These are phyloP conservation scores for Mesochorus sp. DNA, from an alignment of 2,888 invertebrate genomes.

Conservation along the genomic window DNA sequence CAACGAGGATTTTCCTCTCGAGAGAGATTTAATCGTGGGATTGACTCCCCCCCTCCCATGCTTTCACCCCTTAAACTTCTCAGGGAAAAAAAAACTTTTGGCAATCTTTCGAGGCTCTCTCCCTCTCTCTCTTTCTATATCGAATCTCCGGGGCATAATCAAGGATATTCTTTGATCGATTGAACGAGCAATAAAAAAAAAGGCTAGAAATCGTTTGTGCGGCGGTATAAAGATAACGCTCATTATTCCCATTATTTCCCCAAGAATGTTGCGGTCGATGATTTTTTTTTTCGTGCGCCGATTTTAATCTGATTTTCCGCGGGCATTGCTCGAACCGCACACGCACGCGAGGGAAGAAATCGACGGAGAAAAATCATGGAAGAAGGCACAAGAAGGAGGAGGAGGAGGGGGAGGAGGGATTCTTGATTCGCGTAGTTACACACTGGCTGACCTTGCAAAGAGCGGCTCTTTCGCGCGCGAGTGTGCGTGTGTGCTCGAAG, in stretches of 20 bases:
- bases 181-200: neutral
- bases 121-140: constrained; percentile 2
- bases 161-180: too few relatives aligned
- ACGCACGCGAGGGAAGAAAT: neutral
- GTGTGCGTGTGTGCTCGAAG: constrained; percentile 5
- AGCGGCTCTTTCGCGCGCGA: neutral
- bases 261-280: too few relatives aligned
- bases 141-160: too few relatives aligned
- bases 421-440: constrained; percentile 39
- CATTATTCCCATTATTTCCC: too few relatives aligned
- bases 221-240: too few relatives aligned
- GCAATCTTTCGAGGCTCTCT: constrained; percentile 28
- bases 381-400: neutral
- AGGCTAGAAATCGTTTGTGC: too few relatives aligned
- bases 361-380: neutral
- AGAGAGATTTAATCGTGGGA: constrained; percentile 55
- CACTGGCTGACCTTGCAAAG: constrained; percentile 50
- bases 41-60: constrained; percentile 33
- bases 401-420: constrained; percentile 5
- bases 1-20: constrained; percentile 51
- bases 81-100: constrained; percentile 1
- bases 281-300: too few relatives aligned
- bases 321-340: too few relatives aligned
- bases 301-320: too few relatives aligned
- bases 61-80: neutral